A percentile compares a stretch with the other conserved stretches of the same genome.
These are phyloP conservation scores for Uloborus plumipes DNA, from an alignment of 2,888 invertebrate species.

Conservation along the genomic window DNA sequence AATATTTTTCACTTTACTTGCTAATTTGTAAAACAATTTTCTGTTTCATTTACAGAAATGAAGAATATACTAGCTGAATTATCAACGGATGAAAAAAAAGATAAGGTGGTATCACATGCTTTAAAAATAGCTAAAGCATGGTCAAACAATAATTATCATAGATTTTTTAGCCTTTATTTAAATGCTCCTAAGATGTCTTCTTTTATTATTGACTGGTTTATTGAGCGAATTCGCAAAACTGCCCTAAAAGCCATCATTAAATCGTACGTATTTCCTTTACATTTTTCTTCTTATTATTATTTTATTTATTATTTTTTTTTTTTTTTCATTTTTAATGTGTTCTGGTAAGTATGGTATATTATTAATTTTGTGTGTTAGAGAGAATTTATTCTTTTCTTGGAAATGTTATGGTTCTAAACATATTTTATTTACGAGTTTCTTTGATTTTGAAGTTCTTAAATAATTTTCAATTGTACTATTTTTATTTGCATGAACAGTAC, in stretches of 20 bases:
- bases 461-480: not conserved
- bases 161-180: conserved; percentile 91
- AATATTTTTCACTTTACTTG: no score
- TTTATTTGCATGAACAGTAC: not conserved
- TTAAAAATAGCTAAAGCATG: conserved; percentile 91
- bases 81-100: conserved; percentile 81
- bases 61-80: conserved; percentile 90
- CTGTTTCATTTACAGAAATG: conserved; percentile 80
- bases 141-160: conserved; percentile 91
- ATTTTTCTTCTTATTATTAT: no score
- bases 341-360: conserved; percentile 38
- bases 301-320: conserved; percentile 23
- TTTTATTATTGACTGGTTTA: conserved; percentile 98
- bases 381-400: no score
- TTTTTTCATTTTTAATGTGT: conserved; percentile 3
- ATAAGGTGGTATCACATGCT: conserved; percentile 87
- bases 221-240: conserved; percentile 91
- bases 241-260: conserved; percentile 94
- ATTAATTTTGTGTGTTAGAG: not conserved
- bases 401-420: not conserved
- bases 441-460: not conserved
- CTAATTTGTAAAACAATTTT: no score
- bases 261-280: conserved; percentile 86
- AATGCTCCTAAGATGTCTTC: conserved; percentile 94
- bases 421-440: not conserved